Evolutionary conservation across 2,888 invertebrate species (phyloP), one percentile per base, ranked within the genome.

Genomic region (Eupeodes latifasciatus): DNA sequence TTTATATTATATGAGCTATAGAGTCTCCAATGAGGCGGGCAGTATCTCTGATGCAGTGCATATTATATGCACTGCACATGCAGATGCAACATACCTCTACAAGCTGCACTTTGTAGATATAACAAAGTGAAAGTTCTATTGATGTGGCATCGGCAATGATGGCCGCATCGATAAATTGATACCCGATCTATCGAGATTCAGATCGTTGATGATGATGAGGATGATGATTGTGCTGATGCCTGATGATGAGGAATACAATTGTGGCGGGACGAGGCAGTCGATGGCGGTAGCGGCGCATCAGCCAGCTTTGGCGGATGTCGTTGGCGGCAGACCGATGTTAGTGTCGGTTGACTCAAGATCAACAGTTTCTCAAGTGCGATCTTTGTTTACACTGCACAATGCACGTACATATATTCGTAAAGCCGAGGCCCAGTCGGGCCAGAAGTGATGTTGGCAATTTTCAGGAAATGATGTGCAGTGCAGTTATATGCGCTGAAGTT

Each of bases 341-440:
- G 53, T 75, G 84, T 81, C 72, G 72, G 72, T 40, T 9, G 40
- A 9, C 81, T 62, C 84, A 84, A 84, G 87, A 88, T 88, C 84
- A 81, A 77, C 84, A 55, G 76, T 83, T 83, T 80, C 83, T 76
- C 80, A 82, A 83, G 83, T 87, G 75, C 84, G 72, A 71, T 72
- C 66, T 40, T 27, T 84, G 84, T 87, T 77, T 87, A 77, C 69
- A 75, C 40, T 40, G 40, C 27, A 27, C 47, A 78, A 40, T 64
- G 2, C 10, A 19, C 27, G 7, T 27, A 19, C 27, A 4, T 27
- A 27, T 27, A 27, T 27, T 27, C 27, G 27, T 1, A 27, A 27
- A 27, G 2, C 27, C 27, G 27, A 27, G 27, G 27, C 27, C 27
- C 2, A 27, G 27, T 12, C 19, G 4, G 47, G 57, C 66, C 55